Evolutionary conservation across 1,140 invertebrate species (phyloP).

Genomic region (Scaptodrosophila lebanonensis): DNA sequence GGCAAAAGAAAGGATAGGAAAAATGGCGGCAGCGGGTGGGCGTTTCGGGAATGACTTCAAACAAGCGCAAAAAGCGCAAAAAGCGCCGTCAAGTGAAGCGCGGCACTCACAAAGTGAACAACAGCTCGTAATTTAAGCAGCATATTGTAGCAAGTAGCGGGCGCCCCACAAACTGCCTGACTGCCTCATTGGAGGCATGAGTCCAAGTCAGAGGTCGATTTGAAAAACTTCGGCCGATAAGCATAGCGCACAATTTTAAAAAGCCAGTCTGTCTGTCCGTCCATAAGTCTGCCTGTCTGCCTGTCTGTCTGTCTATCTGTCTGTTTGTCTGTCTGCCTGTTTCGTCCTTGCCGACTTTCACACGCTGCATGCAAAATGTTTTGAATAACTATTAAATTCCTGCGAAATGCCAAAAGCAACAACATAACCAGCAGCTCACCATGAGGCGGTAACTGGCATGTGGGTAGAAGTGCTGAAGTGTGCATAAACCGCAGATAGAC

Average conservation of each 20-base stretch:
- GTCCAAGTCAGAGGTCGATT: too few species aligned
- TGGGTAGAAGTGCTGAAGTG: constrained; percentile 47
- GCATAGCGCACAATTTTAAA: too few species aligned
- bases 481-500: constrained; percentile 56
- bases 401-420: neutral
- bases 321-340: too few species aligned
- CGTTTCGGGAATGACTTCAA: constrained; percentile 27
- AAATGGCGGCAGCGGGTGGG: constrained; percentile 23
- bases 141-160: constrained; percentile 40
- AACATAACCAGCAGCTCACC: neutral
- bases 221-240: too few species aligned
- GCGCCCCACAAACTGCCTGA: too few species aligned
- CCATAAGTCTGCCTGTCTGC: too few species aligned
- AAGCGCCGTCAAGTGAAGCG: too few species aligned
- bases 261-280: too few species aligned
- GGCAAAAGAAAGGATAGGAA: too few species aligned
- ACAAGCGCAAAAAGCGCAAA: constrained; percentile 43
- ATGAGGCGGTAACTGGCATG: neutral
- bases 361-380: constrained; percentile 18
- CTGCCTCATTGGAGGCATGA: too few species aligned
- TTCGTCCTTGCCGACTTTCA: too few species aligned
- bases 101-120: constrained; percentile 53
- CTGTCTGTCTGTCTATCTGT: too few species aligned
- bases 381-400: constrained; percentile 38
- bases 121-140: constrained; percentile 65